These are phyloP conservation scores for Camponotus pennsylvanicus DNA, from an alignment of 1,140 invertebrate genomes.

Conservation along the genomic window DNA sequence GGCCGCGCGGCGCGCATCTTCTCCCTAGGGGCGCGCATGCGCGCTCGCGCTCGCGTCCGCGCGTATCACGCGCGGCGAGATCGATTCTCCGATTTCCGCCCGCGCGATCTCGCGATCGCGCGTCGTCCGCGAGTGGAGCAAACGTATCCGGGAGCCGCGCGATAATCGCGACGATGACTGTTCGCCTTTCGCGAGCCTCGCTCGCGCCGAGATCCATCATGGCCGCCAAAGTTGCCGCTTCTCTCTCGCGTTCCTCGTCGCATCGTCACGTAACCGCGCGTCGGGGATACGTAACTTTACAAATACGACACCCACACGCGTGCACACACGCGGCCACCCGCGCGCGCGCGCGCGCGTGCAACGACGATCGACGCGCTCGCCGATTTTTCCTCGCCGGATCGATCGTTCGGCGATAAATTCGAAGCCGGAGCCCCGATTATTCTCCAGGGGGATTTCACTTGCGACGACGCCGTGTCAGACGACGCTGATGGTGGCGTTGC, in stretches of 20 bases:
- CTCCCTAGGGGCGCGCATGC: not conserved
- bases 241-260: not conserved
- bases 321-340: no score
- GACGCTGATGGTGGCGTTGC: slow-evolving; percentile 58
- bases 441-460: not conserved
- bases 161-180: slow-evolving; percentile 28
- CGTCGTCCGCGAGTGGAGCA: not conserved
- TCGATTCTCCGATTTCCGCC: not conserved
- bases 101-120: not conserved
- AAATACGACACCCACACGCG: not conserved
- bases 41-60: not conserved
- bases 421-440: not conserved
- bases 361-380: not conserved
- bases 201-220: slow-evolving; percentile 69
- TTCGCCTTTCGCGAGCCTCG: slow-evolving; percentile 55
- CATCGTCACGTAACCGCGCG: not conserved
- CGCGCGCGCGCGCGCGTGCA: not conserved
- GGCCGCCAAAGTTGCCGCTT: slow-evolving; percentile 68
- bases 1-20: slow-evolving; percentile 38
- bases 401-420: no score
- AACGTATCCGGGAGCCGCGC: not conserved
- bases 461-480: slow-evolving; percentile 55
- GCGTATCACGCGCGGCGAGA: not conserved
- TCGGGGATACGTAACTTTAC: slow-evolving; percentile 5
- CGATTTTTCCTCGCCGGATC: not conserved